A percentile compares a stretch with the other conserved stretches of the same genome.
These are phyloP conservation scores for Enchytraeus crypticus DNA, from an alignment of 2,888 invertebrate species.

Conservation along the genomic window DNA sequence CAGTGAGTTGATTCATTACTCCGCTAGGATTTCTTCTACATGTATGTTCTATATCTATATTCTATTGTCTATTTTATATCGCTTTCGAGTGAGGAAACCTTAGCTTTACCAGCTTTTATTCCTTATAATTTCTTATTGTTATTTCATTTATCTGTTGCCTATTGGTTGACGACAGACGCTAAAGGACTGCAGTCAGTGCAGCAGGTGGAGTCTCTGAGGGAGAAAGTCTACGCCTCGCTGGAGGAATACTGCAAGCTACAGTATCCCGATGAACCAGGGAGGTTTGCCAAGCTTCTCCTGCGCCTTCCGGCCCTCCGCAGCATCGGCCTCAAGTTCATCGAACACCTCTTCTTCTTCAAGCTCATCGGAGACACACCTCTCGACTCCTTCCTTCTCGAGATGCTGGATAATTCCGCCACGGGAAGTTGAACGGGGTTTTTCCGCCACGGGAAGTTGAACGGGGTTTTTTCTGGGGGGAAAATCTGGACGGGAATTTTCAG, in stretches of 20 bases:
- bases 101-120: too few species aligned
- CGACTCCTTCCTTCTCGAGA: constrained; percentile 59
- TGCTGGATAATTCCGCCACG: constrained; percentile 22
- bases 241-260: constrained; percentile 85
- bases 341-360: constrained; percentile 87
- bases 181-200: constrained; percentile 69
- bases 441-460: neutral
- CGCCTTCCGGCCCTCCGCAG: constrained; percentile 48
- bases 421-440: neutral
- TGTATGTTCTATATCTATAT: too few species aligned
- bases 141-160: too few species aligned
- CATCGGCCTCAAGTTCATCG: constrained; percentile 71
- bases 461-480: neutral
- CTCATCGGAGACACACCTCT: constrained; percentile 78
- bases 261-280: constrained; percentile 81
- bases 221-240: constrained; percentile 85
- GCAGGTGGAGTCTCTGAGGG: constrained; percentile 60
- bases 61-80: too few species aligned
- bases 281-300: constrained; percentile 84
- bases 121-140: too few species aligned
- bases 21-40: too few species aligned
- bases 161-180: too few species aligned
- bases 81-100: too few species aligned
- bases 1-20: too few species aligned
- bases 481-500: too few species aligned